Base-by-base conservation (phyloP, 2,797 vertebrate genomes). In the Podargus strigoides region DNA sequence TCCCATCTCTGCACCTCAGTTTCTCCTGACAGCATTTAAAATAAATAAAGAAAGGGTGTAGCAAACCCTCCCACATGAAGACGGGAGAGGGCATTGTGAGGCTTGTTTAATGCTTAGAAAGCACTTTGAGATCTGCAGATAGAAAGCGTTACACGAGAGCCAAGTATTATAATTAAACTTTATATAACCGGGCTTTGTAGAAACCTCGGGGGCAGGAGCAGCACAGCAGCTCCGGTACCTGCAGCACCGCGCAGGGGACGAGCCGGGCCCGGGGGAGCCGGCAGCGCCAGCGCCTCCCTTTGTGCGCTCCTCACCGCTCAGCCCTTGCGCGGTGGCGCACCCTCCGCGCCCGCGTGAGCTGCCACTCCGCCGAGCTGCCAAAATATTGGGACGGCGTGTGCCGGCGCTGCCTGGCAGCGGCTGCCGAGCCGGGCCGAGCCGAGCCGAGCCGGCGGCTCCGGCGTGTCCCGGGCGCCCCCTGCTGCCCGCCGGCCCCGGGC, bases 381-480 rank as follows among this genome's bases (percentile, higher is more conserved):
- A 96, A 97, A 97, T 79, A 96, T 96, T 89, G 97, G 75, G 97
- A 96, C 94, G 96, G 97, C 95, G 97, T 73, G 91, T 97, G 98
- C 95, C 97, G 97, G 97, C 97, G 85, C 94, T 92, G 75, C 93
- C 97, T 85, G 86, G 90, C 94, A 96, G 97, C 97, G 30, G 36
- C 50, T 26, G 6, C 49, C 49, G 21, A 3, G 32, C 30, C 74
- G 39, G 11, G 58, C 36, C 15, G 17, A 73, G 92, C 89, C 19
- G 14, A 30, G 7, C 53, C 37, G 20, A 6, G 30, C 88, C 34
- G 87, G 96, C 96, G 94, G 97, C 98, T 99, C 98, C 98, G 98
- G 97, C 98, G 99, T 99, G 98, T 98, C 98, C 98, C 98, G 98
- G 98, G 99, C 98, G 98, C 99, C 99, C 98, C 99, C 99, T 98